Evolutionary conservation across 2,113 vertebrate genomes (phyloP).

Genomic region (Phyllopteryx taeniolatus): DNA sequence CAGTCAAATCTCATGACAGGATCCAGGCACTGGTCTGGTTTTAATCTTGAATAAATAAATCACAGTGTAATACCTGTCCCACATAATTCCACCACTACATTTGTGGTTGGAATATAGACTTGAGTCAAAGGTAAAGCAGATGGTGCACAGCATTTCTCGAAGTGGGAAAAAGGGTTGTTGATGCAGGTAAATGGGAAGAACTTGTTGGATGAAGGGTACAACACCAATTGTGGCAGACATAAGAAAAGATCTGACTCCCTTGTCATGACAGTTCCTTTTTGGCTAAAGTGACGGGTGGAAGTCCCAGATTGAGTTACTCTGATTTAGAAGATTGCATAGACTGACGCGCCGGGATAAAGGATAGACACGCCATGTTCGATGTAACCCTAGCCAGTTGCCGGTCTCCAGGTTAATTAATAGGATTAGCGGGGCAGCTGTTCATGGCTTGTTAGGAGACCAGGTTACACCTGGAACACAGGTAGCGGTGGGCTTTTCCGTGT

Average conservation of each 20-base stretch:
- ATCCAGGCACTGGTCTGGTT: conserved; percentile 55
- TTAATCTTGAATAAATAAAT: conserved; percentile 65
- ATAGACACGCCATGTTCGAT: conserved; percentile 35
- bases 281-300: conserved; percentile 36
- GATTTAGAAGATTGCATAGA: conserved; percentile 65
- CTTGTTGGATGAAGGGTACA: conserved; percentile 27
- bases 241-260: conserved; percentile 47
- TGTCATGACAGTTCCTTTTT: conserved; percentile 32
- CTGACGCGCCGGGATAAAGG: conserved; percentile 52
- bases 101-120: conserved; percentile 53
- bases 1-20: conserved; percentile 43
- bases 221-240: conserved; percentile 40
- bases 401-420: conserved; percentile 67
- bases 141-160: conserved; percentile 31
- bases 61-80: conserved; percentile 59
- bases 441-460: conserved; percentile 34
- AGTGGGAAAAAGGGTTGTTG: conserved; percentile 23
- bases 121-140: conserved; percentile 20
- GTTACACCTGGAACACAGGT: conserved; percentile 53
- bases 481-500: conserved; percentile 35
- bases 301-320: conserved; percentile 61
- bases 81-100: conserved; percentile 50
- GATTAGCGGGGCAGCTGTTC: conserved; percentile 75
- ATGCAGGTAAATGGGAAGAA: conserved; percentile 2
- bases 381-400: conserved; percentile 60